Base-by-base conservation (phyloP, 2,113 vertebrate species). In the Nannobrachium achirus region DNA sequence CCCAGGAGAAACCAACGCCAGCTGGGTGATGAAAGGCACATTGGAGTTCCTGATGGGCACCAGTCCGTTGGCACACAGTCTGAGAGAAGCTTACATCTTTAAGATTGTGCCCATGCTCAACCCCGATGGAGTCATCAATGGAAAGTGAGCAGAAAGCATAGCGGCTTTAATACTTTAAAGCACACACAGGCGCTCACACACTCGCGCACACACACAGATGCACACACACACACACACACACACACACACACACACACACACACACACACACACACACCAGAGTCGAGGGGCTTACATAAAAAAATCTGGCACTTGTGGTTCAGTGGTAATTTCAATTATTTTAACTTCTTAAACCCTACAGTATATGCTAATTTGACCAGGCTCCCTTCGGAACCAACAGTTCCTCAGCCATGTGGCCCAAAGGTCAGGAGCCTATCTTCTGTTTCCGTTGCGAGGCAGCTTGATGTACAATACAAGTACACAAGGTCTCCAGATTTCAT, bases 101-200 rank as follows among this genome's bases (percentile, higher is more conserved):
- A 99, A 99, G 94, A 97, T 99, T 82, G 91, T 99, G 80, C 97
- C 98, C 42, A 99, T 99, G 97, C 95, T 99, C 56, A 99, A 99
- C 90, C 97, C 98, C 66, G 98, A 99, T 78, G 97, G 98, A 73
- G 97, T 99, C 83, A 91, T 99, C 88, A 99, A 98, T 86, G 98
- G 98, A 90, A 99, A 95, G 98, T 99, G 93, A 93, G 95, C 91
- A 14, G 44, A 55, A 56, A 39, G 9, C 39, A 16, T 14, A 25
- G 56, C 16, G n/a, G 14, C 49, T 4, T 42, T 20, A 20, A 0
- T 44, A 20, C 10, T 10, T n/a, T 16, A 11, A 9, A 20, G 1
- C 15, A 39, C 42, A 15, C 25, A 18, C 61, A 42, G 13, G 20
- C 51, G 20, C 9, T 19, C 61, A 42, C 14, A 42, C 16, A 2